Base-by-base conservation (phyloP, 1,140 invertebrate species). In the Helicoverpa zea region DNA sequence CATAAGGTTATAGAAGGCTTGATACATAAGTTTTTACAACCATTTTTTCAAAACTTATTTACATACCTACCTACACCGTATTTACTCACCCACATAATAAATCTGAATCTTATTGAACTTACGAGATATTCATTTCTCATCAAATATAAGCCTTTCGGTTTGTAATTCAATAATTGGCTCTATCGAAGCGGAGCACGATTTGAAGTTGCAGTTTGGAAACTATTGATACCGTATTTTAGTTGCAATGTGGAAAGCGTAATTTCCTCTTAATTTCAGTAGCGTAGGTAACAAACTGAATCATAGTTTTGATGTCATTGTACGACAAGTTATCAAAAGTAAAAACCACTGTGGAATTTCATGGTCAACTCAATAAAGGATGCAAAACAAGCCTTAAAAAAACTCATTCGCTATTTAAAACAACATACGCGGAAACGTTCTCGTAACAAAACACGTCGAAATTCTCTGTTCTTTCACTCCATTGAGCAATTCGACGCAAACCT, bases 141-240 rank as follows among this genome's bases (percentile, higher is more conserved):
- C 52, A 14, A 54, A 54, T 54, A 43, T 43, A 43, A 7, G 52
- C 29, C 30, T 10, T 35, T 49, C 9, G 43, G 18, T 14, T 51
- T 58, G 30, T 10, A 58, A 23, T 58, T 30, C 29, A 73, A 58
- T 73, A 73, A 58, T 58, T 73, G 43, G 70, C 18, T 58, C 10
- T 5, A 68, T 72, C 49, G 68, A 35, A 56, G 52, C 14, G 54
- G n/a, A 73, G 52, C 30, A 43, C 30, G n/a, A 14, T 58, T 43
- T 7, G 12, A 43, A 58, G 30, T 43, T 14, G 52, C 13, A 56
- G 14, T 72, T 43, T 0, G 13, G 2, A 51, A 72, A 72, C 68
- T 72, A 72, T 72, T 51, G 14, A 18, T 12, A 72, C 29, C 51
- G 43, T 49, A 68, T 51, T 72, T 70, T 54, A 16, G 70, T 73